Base-by-base conservation (phyloP, 64 coral and sea anemone genomes). In the Acropora tenuis region DNA sequence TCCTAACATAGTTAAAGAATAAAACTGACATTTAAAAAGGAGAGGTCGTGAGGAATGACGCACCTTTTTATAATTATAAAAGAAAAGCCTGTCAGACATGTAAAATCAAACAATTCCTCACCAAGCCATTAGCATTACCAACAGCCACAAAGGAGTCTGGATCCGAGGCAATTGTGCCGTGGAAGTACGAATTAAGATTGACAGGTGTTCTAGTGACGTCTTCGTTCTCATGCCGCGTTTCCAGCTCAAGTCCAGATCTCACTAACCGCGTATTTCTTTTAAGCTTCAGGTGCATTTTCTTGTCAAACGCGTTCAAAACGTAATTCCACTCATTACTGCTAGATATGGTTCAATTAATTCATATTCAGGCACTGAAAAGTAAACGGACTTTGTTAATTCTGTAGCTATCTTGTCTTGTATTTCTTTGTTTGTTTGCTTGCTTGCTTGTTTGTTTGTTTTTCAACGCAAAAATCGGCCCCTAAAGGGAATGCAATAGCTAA, bases 301-400 rank as follows among this genome's bases (percentile, higher is more conserved):
- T 83, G 5, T 60, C 80, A 83, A 83, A 83, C 20, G 80, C 80
- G 41, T 83, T 59, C 59, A 67, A 47, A 10, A 66, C 65, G 12
- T 83, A 83, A 43, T 65, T 5, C 59, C 60, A 13, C 41, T 46
- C 60, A 12, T 11, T 15, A 6, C 47, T 69, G 68, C 74, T 50
- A 83, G 65, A 74, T 91, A 74, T 18, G 89, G 89, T 17, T 83
- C 77, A 18, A 69, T 83, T 44, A 91, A 40, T 18, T 91, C 89
- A 82, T 91, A 91, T n/a, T 82, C 79, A 3, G 89, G 89, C 41
- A 91, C 89, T 91, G 10, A 42, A 47, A 5, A 50, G 5, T 76
- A 40, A 60, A 88, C 8, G 50, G 41, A 9, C 15, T 49, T 47
- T 13, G 1, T 47, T 77, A 59, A 11, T 59, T 59, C n/a, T n/a